Conservation (phyloP, 1,140 invertebrate genomes). For the Temnothorax nylanderi region DNA sequence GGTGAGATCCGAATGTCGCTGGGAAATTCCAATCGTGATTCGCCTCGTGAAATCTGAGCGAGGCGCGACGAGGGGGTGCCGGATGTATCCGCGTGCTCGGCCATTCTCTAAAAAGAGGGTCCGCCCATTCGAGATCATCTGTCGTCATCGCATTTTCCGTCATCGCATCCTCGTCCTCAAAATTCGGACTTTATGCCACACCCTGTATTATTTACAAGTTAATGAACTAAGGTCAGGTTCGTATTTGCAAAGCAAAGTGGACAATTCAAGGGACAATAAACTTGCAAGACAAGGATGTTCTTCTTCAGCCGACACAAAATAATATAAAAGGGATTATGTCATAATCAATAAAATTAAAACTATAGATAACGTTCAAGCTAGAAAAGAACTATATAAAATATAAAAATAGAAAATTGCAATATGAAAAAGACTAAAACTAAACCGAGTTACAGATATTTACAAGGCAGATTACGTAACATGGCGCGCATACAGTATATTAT, state of each 20-base stretch:
- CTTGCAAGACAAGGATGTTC: too few relatives aligned
- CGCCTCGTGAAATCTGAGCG: background rate
- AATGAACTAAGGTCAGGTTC: too few relatives aligned
- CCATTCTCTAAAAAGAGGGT: background rate
- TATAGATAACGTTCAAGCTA: too few relatives aligned
- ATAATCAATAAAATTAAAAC: too few relatives aligned
- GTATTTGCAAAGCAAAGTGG: too few relatives aligned
- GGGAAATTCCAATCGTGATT: conserved; percentile 37
- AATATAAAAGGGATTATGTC: too few relatives aligned
- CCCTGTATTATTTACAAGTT: background rate
- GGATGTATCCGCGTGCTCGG: background rate
- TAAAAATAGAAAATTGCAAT: too few relatives aligned
- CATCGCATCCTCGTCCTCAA: background rate
- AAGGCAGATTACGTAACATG: background rate
- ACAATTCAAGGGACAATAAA: too few relatives aligned
- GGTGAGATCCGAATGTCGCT: conserved; percentile 35
- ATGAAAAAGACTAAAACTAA: too few relatives aligned
- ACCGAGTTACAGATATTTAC: too few relatives aligned
- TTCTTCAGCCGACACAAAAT: too few relatives aligned
- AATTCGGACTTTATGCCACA: background rate
- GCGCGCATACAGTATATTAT: background rate
- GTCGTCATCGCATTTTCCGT: conserved; percentile 11
- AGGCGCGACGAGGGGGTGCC: background rate
- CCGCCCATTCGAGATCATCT: background rate
- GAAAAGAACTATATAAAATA: too few relatives aligned